These are phyloP conservation scores for Cephus rjabovi DNA, from an alignment of 2,888 invertebrate species.

Conservation along the genomic window DNA sequence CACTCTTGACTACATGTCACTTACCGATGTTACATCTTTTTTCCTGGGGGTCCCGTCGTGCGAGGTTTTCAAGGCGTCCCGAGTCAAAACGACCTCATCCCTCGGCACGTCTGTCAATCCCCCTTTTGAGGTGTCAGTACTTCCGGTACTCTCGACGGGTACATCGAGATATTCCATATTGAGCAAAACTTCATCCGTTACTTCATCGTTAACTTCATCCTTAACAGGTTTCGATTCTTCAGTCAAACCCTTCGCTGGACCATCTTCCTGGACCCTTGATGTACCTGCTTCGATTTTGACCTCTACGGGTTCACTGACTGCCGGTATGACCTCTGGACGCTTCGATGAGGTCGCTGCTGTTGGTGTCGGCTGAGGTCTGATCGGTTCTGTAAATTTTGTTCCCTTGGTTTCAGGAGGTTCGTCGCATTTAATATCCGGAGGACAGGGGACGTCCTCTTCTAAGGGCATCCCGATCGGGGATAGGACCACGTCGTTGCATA, in stretches of 20 bases:
- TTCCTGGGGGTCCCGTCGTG: constrained; percentile 18
- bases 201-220: not conserved
- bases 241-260: not conserved
- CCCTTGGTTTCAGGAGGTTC: not conserved
- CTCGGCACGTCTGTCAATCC: not conserved
- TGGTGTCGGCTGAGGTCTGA: not conserved
- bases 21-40: constrained; percentile 22
- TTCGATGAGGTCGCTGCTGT: not conserved
- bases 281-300: constrained; percentile 5
- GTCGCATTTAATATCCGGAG: not conserved
- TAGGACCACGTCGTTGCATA: constrained; percentile 33
- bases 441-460: not conserved
- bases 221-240: not conserved
- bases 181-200: not conserved
- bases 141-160: not conserved
- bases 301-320: constrained; percentile 6
- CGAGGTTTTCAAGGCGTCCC: constrained; percentile 24
- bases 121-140: not conserved
- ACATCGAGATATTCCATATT: not conserved
- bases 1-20: not conserved
- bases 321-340: not conserved
- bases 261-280: not conserved
- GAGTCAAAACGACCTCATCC: constrained; percentile 21
- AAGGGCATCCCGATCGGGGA: not conserved
- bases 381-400: not conserved